These are phyloP conservation scores for Lochmaea capreae DNA, from an alignment of 2,888 invertebrate species.

Conservation along the genomic window DNA sequence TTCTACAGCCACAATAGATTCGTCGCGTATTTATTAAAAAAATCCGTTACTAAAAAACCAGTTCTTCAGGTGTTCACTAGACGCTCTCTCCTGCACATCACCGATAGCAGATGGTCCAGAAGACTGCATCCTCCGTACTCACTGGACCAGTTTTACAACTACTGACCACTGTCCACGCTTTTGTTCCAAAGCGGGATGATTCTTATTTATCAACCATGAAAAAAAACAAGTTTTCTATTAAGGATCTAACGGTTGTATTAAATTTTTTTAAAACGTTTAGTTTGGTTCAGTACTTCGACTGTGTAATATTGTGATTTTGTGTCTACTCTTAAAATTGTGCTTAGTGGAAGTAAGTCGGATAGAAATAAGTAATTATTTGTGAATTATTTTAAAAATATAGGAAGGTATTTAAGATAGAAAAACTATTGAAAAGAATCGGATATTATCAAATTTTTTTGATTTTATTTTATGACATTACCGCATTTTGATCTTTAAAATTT, in stretches of 20 bases:
- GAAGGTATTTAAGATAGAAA: too few relatives aligned
- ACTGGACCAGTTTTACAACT: constrained; percentile 60
- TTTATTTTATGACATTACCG: too few relatives aligned
- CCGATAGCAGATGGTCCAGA: constrained; percentile 60
- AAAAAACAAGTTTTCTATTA: constrained; percentile 26
- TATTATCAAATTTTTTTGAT: too few relatives aligned
- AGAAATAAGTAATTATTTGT: background rate
- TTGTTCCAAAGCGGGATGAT: constrained; percentile 30
- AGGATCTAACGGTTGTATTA: constrained; percentile 17
- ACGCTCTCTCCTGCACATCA: constrained; percentile 44
- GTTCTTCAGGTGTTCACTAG: constrained; percentile 52
- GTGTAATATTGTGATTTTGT: background rate
- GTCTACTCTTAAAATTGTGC: background rate
- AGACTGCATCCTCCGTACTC: constrained; percentile 56
- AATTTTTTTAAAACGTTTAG: constrained; percentile 13
- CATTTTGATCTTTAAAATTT: too few relatives aligned
- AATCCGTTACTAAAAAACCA: constrained; percentile 52
- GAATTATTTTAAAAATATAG: too few relatives aligned
- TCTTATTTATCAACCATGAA: constrained; percentile 34
- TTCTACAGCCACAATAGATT: background rate
- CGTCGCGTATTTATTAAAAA: constrained; percentile 21
- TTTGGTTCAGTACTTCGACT: background rate
- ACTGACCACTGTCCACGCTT: constrained; percentile 61
- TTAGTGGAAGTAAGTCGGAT: background rate
- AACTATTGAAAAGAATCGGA: too few relatives aligned